phyloP scores from a whole-genome alignment of 2,113 vertebrate species.

The Balaenoptera acutorostrata region DNA sequence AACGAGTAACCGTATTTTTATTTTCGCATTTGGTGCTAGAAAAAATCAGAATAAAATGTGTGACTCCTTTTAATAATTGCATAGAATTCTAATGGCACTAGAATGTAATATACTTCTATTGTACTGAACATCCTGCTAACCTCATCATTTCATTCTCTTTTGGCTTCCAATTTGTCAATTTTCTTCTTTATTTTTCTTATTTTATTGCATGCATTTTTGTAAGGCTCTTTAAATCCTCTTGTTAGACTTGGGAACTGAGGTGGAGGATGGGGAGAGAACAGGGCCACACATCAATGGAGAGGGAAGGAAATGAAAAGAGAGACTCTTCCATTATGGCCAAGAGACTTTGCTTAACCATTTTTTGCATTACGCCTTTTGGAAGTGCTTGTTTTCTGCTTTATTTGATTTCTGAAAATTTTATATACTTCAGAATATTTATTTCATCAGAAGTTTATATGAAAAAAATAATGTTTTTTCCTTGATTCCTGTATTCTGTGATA shows the following conservation, averaged over 20 bases:
- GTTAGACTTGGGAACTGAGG: neutral
- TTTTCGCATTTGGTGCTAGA: neutral
- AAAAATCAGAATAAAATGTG: neutral
- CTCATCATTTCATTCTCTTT: neutral
- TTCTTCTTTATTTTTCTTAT: neutral
- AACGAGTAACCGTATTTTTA: neutral
- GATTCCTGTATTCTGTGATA: neutral
- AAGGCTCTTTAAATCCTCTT: neutral
- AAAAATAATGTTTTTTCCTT: neutral
- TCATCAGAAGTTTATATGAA: neutral
- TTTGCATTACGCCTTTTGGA: neutral
- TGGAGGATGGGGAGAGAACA: neutral
- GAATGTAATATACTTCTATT: neutral
- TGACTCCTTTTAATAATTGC: neutral
- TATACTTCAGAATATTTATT: neutral
- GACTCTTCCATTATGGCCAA: neutral
- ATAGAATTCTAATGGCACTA: neutral
- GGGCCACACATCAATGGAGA: neutral
- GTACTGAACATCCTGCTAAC: neutral
- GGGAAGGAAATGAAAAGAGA: neutral
- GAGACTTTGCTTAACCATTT: neutral
- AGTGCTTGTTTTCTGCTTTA: neutral
- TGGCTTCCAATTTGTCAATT: neutral
- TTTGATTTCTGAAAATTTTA: constrained; percentile 29
- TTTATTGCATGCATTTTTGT: neutral